phyloP scores from a whole-genome alignment of 1,140 invertebrate genomes.

The Myzus persicae region DNA sequence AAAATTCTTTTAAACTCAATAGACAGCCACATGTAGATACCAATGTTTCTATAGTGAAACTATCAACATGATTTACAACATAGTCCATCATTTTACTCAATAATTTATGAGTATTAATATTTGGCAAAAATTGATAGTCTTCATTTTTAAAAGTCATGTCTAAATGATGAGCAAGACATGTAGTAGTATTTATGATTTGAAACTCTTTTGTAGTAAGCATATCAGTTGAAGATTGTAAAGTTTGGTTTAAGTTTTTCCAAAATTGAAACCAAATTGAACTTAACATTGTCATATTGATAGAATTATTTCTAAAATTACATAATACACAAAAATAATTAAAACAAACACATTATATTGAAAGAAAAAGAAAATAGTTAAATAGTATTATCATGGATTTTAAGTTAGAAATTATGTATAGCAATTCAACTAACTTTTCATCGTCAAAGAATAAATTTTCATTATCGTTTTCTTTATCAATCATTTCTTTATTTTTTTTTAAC shows the following conservation, averaged over 20 bases:
- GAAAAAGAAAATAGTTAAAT: background rate
- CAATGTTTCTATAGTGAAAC: slow-evolving; percentile 6
- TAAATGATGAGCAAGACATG: slow-evolving; percentile 12
- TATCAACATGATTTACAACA: slow-evolving; percentile 12
- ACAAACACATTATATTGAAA: background rate
- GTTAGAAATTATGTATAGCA: background rate
- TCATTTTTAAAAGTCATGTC: slow-evolving; percentile 24
- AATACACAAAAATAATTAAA: background rate
- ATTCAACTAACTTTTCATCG: slow-evolving; percentile 14
- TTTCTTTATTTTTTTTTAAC: slow-evolving; percentile 5
- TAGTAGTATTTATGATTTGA: slow-evolving; percentile 19
- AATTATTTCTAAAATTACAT: slow-evolving; percentile 3
- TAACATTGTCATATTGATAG: background rate
- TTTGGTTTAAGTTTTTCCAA: background rate
- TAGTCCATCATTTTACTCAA: slow-evolving; percentile 32
- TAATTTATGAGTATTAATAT: slow-evolving; percentile 38
- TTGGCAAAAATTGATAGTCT: background rate
- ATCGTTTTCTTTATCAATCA: background rate
- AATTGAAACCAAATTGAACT: slow-evolving; percentile 43
- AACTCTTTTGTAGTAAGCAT: slow-evolving; percentile 13
- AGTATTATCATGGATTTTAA: background rate
- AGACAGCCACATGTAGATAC: slow-evolving; percentile 25
- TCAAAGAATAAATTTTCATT: background rate
- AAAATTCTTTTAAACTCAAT: slow-evolving; percentile 34
- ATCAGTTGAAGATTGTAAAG: background rate